Conservation (phyloP, 2,113 vertebrate genomes). For the Eretmodus cyanostictus region DNA sequence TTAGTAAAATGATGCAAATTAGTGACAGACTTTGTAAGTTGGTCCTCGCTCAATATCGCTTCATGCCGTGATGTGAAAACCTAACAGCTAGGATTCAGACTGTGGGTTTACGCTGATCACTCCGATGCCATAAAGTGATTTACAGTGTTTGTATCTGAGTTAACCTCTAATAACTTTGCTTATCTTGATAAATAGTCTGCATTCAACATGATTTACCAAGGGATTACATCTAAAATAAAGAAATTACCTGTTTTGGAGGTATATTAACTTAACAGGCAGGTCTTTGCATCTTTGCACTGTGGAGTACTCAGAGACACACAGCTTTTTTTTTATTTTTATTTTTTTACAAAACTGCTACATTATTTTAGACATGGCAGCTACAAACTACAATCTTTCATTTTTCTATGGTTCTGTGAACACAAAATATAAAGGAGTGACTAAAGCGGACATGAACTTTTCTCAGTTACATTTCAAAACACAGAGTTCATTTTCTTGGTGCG, state of each 20-base stretch:
- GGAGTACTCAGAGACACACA: neutral
- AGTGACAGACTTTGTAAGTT: neutral
- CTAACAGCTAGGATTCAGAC: neutral
- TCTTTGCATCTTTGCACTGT: neutral
- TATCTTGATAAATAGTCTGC: neutral
- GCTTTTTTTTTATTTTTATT: rapidly evolving
- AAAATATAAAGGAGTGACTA: too few relatives aligned
- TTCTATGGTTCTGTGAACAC: too few relatives aligned
- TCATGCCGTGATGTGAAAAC: neutral
- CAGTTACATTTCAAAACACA: too few relatives aligned
- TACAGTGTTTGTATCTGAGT: neutral
- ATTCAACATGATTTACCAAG: rapidly evolving
- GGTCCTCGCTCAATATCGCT: rapidly evolving
- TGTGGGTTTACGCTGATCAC: neutral
- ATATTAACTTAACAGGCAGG: neutral
- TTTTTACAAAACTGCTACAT: too few relatives aligned
- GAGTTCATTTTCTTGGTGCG: too few relatives aligned
- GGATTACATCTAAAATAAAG: neutral
- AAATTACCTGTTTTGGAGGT: neutral
- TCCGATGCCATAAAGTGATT: neutral
- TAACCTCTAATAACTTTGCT: neutral
- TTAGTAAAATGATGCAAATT: neutral
- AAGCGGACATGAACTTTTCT: too few relatives aligned
- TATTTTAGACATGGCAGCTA: too few relatives aligned
- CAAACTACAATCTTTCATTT: too few relatives aligned